Conservation (phyloP, 2,888 invertebrate genomes). For the Boloria euphrosyne region DNA sequence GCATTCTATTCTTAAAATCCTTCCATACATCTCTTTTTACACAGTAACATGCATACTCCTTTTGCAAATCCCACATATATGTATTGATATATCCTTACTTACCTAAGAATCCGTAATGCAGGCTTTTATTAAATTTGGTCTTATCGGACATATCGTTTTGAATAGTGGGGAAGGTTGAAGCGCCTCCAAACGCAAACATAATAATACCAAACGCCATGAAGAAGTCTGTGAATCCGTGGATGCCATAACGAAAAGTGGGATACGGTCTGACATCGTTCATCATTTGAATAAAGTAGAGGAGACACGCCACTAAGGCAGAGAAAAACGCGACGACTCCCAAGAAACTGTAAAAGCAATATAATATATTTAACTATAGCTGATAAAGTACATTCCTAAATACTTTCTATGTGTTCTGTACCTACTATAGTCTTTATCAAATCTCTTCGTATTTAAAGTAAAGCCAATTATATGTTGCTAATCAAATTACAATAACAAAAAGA, state of each 20-base stretch:
- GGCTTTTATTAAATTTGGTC: slow-evolving; percentile 84
- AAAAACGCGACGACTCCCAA: slow-evolving; percentile 84
- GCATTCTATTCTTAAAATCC: too few species aligned
- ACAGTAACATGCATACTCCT: too few species aligned
- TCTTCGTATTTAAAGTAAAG: too few species aligned
- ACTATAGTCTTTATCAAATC: too few species aligned
- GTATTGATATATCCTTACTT: slow-evolving; percentile 47
- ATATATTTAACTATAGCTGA: too few species aligned
- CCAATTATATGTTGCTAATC: too few species aligned
- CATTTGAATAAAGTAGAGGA: slow-evolving; percentile 84
- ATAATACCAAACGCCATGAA: slow-evolving; percentile 87
- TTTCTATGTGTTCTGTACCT: too few species aligned
- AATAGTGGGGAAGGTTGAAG: slow-evolving; percentile 89
- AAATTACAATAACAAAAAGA: too few species aligned
- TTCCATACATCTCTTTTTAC: too few species aligned
- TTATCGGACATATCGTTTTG: slow-evolving; percentile 89
- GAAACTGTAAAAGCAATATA: slow-evolving; percentile 66
- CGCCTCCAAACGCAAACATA: slow-evolving; percentile 88
- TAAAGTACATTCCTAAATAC: too few species aligned
- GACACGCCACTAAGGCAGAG: slow-evolving; percentile 83
- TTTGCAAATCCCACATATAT: too few species aligned
- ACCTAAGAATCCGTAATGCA: slow-evolving; percentile 84
- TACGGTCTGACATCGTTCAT: slow-evolving; percentile 75
- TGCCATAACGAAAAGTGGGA: slow-evolving; percentile 69
- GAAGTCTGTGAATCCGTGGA: slow-evolving; percentile 83